Evolutionary conservation across 1,140 invertebrate genomes (phyloP).

Genomic region (Aphelenchoides besseyi): DNA sequence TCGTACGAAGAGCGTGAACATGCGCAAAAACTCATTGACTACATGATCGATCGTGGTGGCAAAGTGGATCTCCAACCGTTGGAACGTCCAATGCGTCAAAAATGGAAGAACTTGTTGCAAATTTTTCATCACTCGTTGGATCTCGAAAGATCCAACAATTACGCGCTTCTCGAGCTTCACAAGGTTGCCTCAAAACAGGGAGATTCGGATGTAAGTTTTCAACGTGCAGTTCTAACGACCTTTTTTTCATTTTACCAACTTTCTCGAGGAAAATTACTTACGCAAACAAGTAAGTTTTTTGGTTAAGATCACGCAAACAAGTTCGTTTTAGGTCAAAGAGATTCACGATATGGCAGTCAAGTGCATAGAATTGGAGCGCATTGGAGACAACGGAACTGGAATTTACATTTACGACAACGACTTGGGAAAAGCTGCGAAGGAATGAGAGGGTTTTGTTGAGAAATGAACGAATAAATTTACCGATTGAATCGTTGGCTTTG

Average conservation of each 20-base stretch:
- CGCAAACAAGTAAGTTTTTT: too few species aligned
- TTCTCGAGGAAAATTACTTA: constrained; percentile 18
- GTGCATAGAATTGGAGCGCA: constrained; percentile 3
- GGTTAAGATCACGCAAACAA: too few species aligned
- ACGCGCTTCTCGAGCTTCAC: constrained; percentile 72
- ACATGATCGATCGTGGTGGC: constrained; percentile 77
- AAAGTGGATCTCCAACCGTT: constrained; percentile 61
- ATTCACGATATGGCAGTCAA: constrained; percentile 13
- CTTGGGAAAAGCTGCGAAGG: background rate
- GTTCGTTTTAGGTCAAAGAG: constrained; percentile 12
- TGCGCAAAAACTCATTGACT: constrained; percentile 69
- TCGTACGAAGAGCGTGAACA: constrained; percentile 76
- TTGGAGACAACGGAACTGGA: constrained; percentile 10
- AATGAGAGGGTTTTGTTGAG: constrained; percentile 5
- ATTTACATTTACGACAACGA: constrained; percentile 17
- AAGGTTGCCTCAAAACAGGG: constrained; percentile 69
- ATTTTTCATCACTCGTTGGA: constrained; percentile 73
- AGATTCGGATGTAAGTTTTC: constrained; percentile 64
- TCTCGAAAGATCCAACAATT: constrained; percentile 77
- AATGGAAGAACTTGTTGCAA: constrained; percentile 70
- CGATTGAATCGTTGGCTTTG: constrained; percentile 34
- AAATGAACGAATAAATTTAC: constrained; percentile 16
- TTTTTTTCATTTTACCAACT: constrained; percentile 11
- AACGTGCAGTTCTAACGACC: background rate
- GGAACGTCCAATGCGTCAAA: constrained; percentile 59